Base-by-base conservation (phyloP, 2,113 vertebrate genomes). In the Myxocyprinus asiaticus region DNA sequence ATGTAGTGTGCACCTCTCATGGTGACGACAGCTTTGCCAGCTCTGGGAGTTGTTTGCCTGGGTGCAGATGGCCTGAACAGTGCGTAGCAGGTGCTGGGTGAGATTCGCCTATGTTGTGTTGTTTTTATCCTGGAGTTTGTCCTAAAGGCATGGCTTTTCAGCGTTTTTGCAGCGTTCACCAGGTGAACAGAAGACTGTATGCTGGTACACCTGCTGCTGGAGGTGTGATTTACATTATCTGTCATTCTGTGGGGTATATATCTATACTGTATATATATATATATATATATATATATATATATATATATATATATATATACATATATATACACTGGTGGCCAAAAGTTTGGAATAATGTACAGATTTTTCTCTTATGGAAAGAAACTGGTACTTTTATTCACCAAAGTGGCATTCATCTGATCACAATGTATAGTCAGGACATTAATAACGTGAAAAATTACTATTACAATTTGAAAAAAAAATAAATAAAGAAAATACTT, bases 11-110 rank as follows among this genome's bases (percentile, higher is more conserved):
- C 58, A 82, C 58, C 50, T 67, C 42, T 63, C 2, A 72, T 66
- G 82, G 75, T 68, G 65, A 47, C 15, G 59, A 17, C 11, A 17
- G 2, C 7, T 50, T 47, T 70, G 80, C 53, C 81, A 88, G 78
- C 69, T 79, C 76, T 83, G 81, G 79, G 79, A 82, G 78, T 61
- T 59, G 69, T 62, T 53, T 67, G 67, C 69, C 78, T 68, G 82
- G 82, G 89, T 87, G 82, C 87, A 90, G 90, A 91, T 90, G 89
- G 88, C 82, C 81, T 83, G 83, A 80, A 82, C 88, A 86, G 78
- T 64, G 48, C 9, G 62, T 61, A 51, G 67, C 88, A 88, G 88
- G 88, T 91, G 88, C 77, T 70, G 82, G 58, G 74, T 82, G 73
- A 79, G 83, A 83, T 76, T 87, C 80, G 61, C 81, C 74, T 6